phyloP scores from a whole-genome alignment of 2,888 invertebrate species.

The Hololepta plana region DNA sequence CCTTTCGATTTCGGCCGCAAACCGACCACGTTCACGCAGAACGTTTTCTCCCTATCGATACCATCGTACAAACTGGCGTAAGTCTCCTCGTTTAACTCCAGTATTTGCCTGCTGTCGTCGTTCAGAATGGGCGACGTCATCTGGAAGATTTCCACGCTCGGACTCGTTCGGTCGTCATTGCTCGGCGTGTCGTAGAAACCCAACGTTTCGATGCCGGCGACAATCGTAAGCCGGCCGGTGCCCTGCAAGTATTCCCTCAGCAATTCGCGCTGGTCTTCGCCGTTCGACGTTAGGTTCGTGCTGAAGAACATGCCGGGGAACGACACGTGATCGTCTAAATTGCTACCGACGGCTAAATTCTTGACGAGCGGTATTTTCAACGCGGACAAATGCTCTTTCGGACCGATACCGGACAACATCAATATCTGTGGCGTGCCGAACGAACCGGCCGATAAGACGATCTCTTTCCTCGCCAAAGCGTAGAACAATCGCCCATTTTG shows the following conservation, averaged over 20 bases:
- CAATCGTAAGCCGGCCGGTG: slow-evolving; percentile 7
- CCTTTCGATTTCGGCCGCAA: slow-evolving; percentile 32
- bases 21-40: slow-evolving; percentile 32
- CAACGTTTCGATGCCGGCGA: slow-evolving; percentile 11
- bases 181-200: slow-evolving; percentile 13
- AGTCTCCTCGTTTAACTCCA: slow-evolving; percentile 13
- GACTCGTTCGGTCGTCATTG: slow-evolving; percentile 6
- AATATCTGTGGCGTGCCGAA: slow-evolving; percentile 68
- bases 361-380: slow-evolving; percentile 39
- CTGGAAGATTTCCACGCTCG: no score
- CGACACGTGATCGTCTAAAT: slow-evolving; percentile 59
- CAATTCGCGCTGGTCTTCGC: slow-evolving; percentile 19
- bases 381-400: slow-evolving; percentile 35
- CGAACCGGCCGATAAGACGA: slow-evolving; percentile 59
- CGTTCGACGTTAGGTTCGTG: slow-evolving; percentile 40
- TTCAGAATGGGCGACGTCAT: no score
- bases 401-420: slow-evolving; percentile 67
- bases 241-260: slow-evolving; percentile 5
- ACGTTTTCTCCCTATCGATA: slow-evolving; percentile 35
- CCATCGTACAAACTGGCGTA: slow-evolving; percentile 22
- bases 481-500: slow-evolving; percentile 34
- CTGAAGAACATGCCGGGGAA: slow-evolving; percentile 49
- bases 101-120: no score
- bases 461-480: slow-evolving; percentile 45
- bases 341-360: slow-evolving; percentile 54